phyloP scores from a whole-genome alignment of 1,140 invertebrate genomes.

The Nixonia krombeini region DNA sequence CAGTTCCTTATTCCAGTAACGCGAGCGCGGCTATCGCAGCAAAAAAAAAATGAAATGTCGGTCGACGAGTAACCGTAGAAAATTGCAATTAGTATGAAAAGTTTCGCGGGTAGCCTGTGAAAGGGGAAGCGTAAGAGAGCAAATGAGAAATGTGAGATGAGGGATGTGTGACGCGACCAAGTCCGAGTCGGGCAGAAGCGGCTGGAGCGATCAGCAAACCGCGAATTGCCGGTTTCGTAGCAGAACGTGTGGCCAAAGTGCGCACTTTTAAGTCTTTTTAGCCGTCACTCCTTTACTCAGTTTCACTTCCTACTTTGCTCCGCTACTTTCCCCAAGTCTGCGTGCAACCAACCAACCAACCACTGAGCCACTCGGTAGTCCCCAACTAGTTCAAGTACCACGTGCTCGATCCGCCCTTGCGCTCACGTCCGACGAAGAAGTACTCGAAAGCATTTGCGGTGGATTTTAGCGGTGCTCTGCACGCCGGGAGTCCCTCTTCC shows the following conservation, averaged over 20 bases:
- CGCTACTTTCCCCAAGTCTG: slow-evolving; percentile 45
- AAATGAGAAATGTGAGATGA: slow-evolving; percentile 1
- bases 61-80: too few species aligned
- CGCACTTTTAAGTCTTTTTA: slow-evolving; percentile 43
- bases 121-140: too few species aligned
- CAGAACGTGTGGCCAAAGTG: slow-evolving; percentile 13
- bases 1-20: too few species aligned
- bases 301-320: slow-evolving; percentile 34
- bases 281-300: slow-evolving; percentile 28
- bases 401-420: slow-evolving; percentile 64
- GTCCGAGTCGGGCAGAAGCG: too few species aligned
- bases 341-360: slow-evolving; percentile 45
- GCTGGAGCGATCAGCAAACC: not conserved
- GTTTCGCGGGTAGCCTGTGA: too few species aligned
- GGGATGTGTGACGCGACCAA: not conserved
- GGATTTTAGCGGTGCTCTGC: slow-evolving; percentile 64
- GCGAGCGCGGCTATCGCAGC: too few species aligned
- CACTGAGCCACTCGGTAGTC: slow-evolving; percentile 60
- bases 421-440: slow-evolving; percentile 67
- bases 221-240: slow-evolving; percentile 2
- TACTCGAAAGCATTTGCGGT: slow-evolving; percentile 69
- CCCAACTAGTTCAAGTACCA: slow-evolving; percentile 70
- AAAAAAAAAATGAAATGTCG: too few species aligned
- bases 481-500: slow-evolving; percentile 60
- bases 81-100: too few species aligned